These are phyloP conservation scores for Xerus inauris DNA, from an alignment of 2,113 vertebrate species.

Conservation along the genomic window DNA sequence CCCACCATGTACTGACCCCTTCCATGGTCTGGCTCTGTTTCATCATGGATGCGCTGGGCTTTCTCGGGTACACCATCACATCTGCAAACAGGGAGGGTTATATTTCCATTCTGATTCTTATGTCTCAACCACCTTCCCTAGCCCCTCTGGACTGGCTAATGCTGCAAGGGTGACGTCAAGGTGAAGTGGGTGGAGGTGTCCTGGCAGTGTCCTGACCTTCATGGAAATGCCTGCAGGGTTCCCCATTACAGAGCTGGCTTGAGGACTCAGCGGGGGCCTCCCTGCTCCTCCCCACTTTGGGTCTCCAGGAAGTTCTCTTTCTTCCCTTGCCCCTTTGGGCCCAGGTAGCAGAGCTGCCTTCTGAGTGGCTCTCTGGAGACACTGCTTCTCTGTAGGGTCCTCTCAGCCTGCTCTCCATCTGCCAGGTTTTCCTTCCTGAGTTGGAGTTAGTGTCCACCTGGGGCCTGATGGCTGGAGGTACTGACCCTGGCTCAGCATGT, in stretches of 20 bases:
- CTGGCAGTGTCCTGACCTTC: not conserved
- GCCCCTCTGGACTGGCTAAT: accelerated
- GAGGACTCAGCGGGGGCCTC: not conserved
- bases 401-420: accelerated
- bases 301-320: not conserved
- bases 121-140: not conserved
- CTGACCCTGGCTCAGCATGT: accelerated
- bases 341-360: not conserved
- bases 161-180: too few species aligned
- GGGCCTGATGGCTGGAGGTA: too few species aligned
- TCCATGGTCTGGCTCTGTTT: not conserved
- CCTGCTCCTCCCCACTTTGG: not conserved
- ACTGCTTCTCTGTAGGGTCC: accelerated
- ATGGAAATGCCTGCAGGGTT: not conserved
- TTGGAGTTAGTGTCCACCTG: not conserved
- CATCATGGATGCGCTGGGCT: accelerated
- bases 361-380: not conserved
- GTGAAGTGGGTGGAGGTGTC: accelerated
- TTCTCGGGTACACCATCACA: too few species aligned
- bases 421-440: accelerated
- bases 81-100: too few species aligned
- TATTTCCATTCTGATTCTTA: not conserved
- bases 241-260: not conserved
- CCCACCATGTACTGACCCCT: not conserved
- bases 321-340: not conserved